Conservation (phyloP, 2,888 invertebrate species). For the Troglohyphantes excavatus region DNA sequence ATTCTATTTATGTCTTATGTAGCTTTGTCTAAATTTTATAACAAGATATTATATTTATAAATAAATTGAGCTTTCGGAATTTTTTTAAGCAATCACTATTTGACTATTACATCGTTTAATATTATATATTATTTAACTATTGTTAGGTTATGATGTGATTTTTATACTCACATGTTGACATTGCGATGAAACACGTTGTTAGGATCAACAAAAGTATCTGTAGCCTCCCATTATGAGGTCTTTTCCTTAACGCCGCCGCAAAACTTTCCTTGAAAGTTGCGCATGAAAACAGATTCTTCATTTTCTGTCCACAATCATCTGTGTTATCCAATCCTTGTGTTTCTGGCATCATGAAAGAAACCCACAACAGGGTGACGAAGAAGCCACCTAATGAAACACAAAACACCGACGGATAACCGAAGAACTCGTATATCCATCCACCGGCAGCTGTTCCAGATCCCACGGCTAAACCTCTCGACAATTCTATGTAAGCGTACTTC, state of each 20-base stretch:
- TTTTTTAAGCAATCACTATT: too few relatives aligned
- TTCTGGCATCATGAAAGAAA: not conserved
- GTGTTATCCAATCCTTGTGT: not conserved
- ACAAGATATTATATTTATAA: too few relatives aligned
- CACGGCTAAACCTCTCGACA: slow-evolving; percentile 87
- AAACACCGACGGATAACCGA: slow-evolving; percentile 62
- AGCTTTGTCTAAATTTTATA: too few relatives aligned
- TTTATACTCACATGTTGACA: slow-evolving; percentile 28
- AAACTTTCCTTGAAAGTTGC: slow-evolving; percentile 17
- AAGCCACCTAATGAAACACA: slow-evolving; percentile 24
- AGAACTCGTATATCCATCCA: slow-evolving; percentile 68
- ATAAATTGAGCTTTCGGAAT: too few relatives aligned
- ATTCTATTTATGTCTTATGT: too few relatives aligned
- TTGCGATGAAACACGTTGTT: not conserved
- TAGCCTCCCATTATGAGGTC: slow-evolving; percentile 13
- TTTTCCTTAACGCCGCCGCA: not conserved
- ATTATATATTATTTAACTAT: not conserved
- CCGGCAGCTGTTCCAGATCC: slow-evolving; percentile 81
- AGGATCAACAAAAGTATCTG: slow-evolving; percentile 45
- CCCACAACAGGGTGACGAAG: slow-evolving; percentile 13
- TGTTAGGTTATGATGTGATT: too few relatives aligned
- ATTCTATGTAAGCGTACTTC: slow-evolving; percentile 70
- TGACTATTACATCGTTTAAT: too few relatives aligned
- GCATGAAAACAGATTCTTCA: not conserved
- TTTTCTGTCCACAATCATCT: not conserved